Conservation (phyloP, 2,113 vertebrate genomes). For the Diglossa brunneiventris region DNA sequence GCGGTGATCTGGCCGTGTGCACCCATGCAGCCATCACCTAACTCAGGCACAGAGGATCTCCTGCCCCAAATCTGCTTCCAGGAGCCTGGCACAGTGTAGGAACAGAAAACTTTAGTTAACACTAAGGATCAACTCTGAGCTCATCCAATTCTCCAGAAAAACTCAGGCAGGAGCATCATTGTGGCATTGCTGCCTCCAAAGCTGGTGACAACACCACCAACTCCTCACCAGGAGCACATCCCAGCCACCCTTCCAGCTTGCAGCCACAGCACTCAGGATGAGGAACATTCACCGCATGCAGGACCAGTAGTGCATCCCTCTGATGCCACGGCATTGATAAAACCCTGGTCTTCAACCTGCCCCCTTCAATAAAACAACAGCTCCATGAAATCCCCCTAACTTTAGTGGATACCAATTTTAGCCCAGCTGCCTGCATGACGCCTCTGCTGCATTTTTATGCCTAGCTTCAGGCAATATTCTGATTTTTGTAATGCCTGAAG, state of each 20-base stretch:
- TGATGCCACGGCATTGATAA: background rate
- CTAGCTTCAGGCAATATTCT: background rate
- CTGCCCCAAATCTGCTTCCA: background rate
- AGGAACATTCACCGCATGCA: background rate
- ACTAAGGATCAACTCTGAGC: background rate
- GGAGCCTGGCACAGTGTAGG: background rate
- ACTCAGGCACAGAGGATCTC: background rate
- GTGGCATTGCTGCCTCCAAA: fast-evolving
- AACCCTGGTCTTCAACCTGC: background rate
- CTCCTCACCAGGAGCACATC: background rate
- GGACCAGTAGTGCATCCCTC: background rate
- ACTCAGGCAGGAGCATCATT: fast-evolving
- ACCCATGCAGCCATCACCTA: background rate
- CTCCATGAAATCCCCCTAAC: background rate
- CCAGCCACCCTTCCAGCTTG: background rate
- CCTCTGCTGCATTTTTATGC: background rate
- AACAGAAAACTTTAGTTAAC: background rate
- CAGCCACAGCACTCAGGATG: background rate
- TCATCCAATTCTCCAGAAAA: background rate
- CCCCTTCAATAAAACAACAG: background rate
- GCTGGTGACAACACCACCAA: background rate
- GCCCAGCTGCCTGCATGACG: background rate
- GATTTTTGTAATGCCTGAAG: background rate
- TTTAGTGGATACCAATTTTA: constrained; percentile 4
- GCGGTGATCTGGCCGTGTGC: background rate